Evolutionary conservation across 2,797 vertebrate species (phyloP), one percentile per base, ranked within the genome.

Genomic region (Oryzias dopingdopingensis): DNA sequence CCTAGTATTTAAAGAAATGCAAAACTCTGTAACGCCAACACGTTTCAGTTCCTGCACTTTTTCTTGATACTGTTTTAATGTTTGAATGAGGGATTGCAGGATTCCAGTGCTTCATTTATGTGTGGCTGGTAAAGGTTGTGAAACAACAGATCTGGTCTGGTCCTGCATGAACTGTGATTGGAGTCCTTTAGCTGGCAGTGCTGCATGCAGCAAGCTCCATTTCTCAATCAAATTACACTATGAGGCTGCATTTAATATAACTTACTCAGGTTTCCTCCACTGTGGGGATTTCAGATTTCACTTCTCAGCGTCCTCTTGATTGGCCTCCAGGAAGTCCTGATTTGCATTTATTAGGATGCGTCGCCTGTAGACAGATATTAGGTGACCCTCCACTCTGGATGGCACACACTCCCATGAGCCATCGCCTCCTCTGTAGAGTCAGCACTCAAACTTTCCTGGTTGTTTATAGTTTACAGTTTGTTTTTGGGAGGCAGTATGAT

Each of bases 261-360:
- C 0, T 49, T 5, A 26, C 14, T 15, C 32, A 10, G 10, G 32
- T 52, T 41, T 15, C 20, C 2, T 52, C 17, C 29, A 51, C 29
- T 37, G 14, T 16, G 16, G 5, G 20, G 15, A 7, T 4, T 49
- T 49, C 15, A 18, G 16, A 8, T 41, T 41, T 3, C 20, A 24
- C 15, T 41, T 24, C 41, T 29, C 44, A 26, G 4, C 45, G 6
- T 26, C 16, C 26, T 4, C 40, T 15, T 23, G 2, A 42, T 3
- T n/a, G 6, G 6, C 24, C 4, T 16, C 49, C 15, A 14, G 29
- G 32, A 45, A 52, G 40, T 56, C 14, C 49, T 44, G 13, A 56
- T 58, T 72, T 60, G 43, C 42, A 41, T 2, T 47, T 42, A 52
- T 55, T 57, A 49, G 46, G 56, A 61, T n/a, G 53, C 48, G 47